Conservation (phyloP, 2,113 vertebrate species). For the Tupaia tana region DNA sequence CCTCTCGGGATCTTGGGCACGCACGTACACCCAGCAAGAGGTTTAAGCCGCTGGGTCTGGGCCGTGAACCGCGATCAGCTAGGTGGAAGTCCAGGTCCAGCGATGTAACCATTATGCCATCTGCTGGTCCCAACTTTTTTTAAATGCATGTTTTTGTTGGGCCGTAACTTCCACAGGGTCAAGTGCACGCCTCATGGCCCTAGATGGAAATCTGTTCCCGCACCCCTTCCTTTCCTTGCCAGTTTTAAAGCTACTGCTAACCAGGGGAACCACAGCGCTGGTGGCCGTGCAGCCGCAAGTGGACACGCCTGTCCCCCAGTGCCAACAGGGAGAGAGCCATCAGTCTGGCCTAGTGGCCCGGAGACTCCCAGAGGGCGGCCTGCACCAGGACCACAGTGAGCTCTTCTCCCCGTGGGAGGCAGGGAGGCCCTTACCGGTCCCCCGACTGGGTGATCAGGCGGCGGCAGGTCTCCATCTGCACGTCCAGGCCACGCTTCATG, state of each 20-base stretch:
- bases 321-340: neutral
- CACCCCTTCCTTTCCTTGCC: neutral
- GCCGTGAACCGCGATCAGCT: no score
- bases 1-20: no score
- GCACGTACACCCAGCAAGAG: no score
- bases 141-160: neutral
- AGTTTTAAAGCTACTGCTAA: neutral
- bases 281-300: accelerated
- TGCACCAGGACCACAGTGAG: no score
- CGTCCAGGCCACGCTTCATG: conserved; percentile 97
- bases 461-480: conserved; percentile 99
- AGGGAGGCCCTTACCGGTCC: conserved; percentile 88
- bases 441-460: conserved; percentile 90
- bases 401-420: no score
- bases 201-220: neutral
- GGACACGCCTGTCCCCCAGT: accelerated
- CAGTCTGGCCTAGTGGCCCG: neutral
- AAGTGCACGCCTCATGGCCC: neutral
- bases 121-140: no score
- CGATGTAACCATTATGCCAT: no score
- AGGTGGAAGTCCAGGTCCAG: no score
- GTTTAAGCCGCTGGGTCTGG: no score
- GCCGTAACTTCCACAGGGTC: neutral
- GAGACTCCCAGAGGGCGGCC: neutral
- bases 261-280: neutral